Evolutionary conservation across 2,888 invertebrate species (phyloP).

Genomic region (Erebia palarica): DNA sequence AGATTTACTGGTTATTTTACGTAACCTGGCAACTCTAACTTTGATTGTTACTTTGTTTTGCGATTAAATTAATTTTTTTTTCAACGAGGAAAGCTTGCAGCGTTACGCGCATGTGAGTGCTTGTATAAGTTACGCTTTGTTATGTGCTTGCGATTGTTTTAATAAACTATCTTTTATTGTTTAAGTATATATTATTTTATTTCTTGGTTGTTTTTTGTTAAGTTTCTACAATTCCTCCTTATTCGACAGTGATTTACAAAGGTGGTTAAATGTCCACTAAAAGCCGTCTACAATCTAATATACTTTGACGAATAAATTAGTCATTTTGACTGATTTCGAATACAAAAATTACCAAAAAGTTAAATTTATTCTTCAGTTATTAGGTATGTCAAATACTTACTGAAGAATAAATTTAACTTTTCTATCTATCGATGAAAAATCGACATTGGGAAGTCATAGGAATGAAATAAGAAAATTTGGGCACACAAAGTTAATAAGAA

Average conservation of each 20-base stretch:
- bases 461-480: background rate
- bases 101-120: conserved; percentile 14
- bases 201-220: conserved; percentile 5
- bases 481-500: background rate
- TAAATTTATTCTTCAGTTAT: too few species aligned
- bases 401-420: too few species aligned
- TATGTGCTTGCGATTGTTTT: conserved; percentile 12
- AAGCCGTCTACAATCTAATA: too few species aligned
- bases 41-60: conserved; percentile 12
- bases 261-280: background rate
- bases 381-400: too few species aligned
- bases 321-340: too few species aligned
- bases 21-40: conserved; percentile 18
- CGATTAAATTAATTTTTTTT: conserved; percentile 5
- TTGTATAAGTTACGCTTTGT: conserved; percentile 17
- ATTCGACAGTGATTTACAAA: background rate
- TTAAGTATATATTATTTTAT: background rate
- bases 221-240: background rate
- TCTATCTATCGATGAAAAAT: background rate
- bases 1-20: background rate
- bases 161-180: background rate
- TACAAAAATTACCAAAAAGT: too few species aligned
- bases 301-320: too few species aligned
- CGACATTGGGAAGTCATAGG: background rate
- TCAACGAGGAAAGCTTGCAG: background rate